Conservation (phyloP, 2,797 vertebrate genomes). For the Cuculus canorus region DNA sequence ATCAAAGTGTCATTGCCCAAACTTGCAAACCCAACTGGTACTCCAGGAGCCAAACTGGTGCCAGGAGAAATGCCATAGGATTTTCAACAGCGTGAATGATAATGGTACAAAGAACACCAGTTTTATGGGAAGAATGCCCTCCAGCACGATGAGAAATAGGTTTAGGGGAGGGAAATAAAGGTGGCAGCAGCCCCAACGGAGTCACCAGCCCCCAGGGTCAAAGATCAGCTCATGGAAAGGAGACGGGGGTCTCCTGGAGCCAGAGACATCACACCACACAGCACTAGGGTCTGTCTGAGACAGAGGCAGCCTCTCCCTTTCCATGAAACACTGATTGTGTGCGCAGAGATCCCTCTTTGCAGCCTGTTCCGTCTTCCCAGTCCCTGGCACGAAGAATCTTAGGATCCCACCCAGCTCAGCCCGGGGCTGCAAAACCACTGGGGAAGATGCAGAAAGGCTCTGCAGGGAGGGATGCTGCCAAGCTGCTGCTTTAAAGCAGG, state of each 20-base stretch:
- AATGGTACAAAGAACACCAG: neutral
- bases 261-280: neutral
- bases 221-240: neutral
- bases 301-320: rapidly evolving
- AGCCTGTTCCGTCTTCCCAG: neutral
- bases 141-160: neutral
- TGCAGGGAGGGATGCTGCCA: neutral
- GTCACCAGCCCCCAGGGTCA: neutral
- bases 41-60: neutral
- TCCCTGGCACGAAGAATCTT: rapidly evolving
- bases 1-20: neutral
- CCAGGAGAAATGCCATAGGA: neutral
- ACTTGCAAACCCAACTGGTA: neutral
- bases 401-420: neutral
- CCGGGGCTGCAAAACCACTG: neutral
- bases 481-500: rapidly evolving
- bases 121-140: neutral
- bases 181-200: rapidly evolving
- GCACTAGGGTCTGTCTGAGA: rapidly evolving
- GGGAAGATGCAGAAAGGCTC: rapidly evolving
- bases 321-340: rapidly evolving
- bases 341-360: rapidly evolving
- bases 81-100: rapidly evolving
- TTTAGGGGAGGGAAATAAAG: neutral
- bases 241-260: neutral